A percentile compares a stretch with the other conserved stretches of the same genome.
phyloP scores from a whole-genome alignment of 2,888 invertebrate genomes.

The Cephus sareptanus region DNA sequence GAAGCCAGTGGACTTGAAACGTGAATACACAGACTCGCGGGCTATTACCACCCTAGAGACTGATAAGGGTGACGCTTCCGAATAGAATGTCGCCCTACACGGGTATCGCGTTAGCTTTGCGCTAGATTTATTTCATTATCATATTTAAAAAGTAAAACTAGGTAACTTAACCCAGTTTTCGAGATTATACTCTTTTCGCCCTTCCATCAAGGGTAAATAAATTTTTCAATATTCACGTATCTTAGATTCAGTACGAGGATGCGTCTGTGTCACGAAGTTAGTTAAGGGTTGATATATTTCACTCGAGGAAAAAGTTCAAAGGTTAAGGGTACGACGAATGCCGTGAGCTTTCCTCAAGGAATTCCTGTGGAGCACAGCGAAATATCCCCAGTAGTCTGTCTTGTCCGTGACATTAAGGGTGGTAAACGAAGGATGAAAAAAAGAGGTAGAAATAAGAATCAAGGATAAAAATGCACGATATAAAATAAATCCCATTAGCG shows the following conservation, averaged over 20 bases:
- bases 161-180: not conserved
- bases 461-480: not conserved
- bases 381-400: not conserved
- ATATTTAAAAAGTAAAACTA: not conserved
- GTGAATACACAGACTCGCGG: constrained; percentile 48
- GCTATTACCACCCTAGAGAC: constrained; percentile 51
- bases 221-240: too few relatives aligned
- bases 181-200: not conserved
- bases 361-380: not conserved
- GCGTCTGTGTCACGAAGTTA: not conserved
- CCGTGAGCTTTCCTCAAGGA: not conserved
- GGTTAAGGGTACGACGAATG: not conserved
- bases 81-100: constrained; percentile 49
- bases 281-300: not conserved
- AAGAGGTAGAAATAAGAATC: not conserved
- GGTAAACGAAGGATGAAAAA: not conserved
- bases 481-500: constrained; percentile 4
- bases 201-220: too few relatives aligned
- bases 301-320: not conserved
- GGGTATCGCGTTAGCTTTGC: constrained; percentile 47
- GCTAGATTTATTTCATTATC: constrained; percentile 46
- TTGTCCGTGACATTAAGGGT: not conserved
- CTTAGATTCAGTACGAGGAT: not conserved
- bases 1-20: constrained; percentile 40
- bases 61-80: constrained; percentile 49